Evolutionary conservation across 2,113 vertebrate genomes (phyloP), one percentile per base, ranked within the genome.

Genomic region (Hoplias malabaricus): DNA sequence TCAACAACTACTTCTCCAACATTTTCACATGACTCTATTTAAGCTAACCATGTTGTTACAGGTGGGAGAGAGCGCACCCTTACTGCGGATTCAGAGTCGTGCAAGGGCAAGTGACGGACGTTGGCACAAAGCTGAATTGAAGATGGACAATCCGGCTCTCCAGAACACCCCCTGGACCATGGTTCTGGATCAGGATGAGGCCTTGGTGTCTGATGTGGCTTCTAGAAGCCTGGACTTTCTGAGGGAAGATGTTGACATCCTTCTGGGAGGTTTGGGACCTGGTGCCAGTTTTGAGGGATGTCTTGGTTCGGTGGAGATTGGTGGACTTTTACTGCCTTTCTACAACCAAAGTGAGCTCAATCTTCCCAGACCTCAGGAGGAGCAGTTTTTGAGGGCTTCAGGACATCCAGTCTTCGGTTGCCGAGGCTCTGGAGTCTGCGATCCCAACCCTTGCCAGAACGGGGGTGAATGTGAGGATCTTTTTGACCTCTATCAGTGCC

Each of bases 281-380:
- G 86, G 87, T 4, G 81, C 62, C 8, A 89, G 88, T 42, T 75
- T 95, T 16, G 86, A 69, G 29, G 96, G 95, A 0, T 98, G 96
- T 77, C 85, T 98, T 42, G 94, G 95, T 34, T 93, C 89, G 0
- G 89, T 96, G 43, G 88, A 91, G 56, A 91, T 98, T 8, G 87
- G 93, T 53, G 95, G 94, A 10, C 89, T 96, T 85, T 87, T 86
- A 13, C 92, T 98, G 42, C 93, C 96, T 0, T 96, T 95, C 84
- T 89, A 95, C 0, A 84, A 83, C 25, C 91, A 89, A 65, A 42
- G 74, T 14, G 88, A 86, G n/a, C 82, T 94, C 6, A 88, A 90
- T 5, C 77, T 88, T 2, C 90, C 86, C 62, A 94, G 93, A 54
- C 93, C 94, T 63, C 97, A 97, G 69, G 78, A 89, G 74, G 94